Evolutionary conservation across 1,140 invertebrate genomes (phyloP), one percentile per base, ranked within the genome.

Genomic region (Galendromus occidentalis): DNA sequence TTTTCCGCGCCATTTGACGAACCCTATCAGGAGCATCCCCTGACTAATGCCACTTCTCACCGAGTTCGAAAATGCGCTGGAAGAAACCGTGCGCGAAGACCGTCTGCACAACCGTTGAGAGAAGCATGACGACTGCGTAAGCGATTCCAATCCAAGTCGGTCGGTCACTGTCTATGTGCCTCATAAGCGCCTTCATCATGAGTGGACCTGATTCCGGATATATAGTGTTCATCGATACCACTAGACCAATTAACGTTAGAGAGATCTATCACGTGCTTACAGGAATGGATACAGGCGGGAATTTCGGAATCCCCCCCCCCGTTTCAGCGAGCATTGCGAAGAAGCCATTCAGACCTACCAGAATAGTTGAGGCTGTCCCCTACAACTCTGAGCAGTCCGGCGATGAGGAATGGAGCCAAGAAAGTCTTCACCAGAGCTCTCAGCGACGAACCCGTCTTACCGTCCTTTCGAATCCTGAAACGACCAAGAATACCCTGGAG

Each of bases 41-140:
- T n/a, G n/a, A n/a, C n/a, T n/a, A n/a, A n/a, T n/a, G n/a, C n/a
- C n/a, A 39, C 33, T 76, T 71, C 45, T 28, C 28, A 47, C 45
- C 28, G 7, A 47, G 45, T 28, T 4, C 4, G 45, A 87, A 88
- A 87, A 93, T 93, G 33, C 85, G 80, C 71, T 90, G 84, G 75
- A 91, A 93, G 75, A 94, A 95, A 69, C 90, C 87, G 0, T 86
- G 83, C 7, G 96, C 75, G 17, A 97, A 77, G 44, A 98, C 72
- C 0, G 91, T 95, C 44, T 71, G 67, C 18, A 71, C 6, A 1
- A 45, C 65, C 0, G 66, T 39, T 29, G 55, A 65, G 20, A 70
- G 6, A 22, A 79, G 73, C 69, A 79, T 71, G 0, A 74, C 68
- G 2, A 81, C 73, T 0, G 88, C 84, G 76, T 89, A 94, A 5